phyloP scores from a whole-genome alignment of 2,797 vertebrate species.

The Dicrostonyx torquatus region DNA sequence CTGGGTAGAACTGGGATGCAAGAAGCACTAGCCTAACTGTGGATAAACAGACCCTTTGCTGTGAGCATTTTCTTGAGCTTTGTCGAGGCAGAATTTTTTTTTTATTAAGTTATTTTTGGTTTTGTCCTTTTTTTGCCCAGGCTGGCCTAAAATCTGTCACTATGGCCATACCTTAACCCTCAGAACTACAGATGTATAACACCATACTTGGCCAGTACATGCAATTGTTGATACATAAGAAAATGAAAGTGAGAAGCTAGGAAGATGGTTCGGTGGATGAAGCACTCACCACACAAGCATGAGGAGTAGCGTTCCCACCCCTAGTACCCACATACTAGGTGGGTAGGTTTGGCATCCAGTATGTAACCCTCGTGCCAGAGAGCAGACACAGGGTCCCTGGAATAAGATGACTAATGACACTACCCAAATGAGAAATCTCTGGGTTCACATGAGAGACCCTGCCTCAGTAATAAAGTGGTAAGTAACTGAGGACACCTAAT shows the following conservation, averaged over 20 bases:
- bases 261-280: neutral
- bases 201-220: neutral
- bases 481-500: neutral
- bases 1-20: neutral
- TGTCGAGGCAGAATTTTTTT: neutral
- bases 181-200: neutral
- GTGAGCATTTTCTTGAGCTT: neutral
- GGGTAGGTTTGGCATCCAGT: neutral
- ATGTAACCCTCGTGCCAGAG: neutral
- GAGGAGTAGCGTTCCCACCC: neutral
- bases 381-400: neutral
- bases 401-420: neutral
- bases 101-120: neutral
- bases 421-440: neutral
- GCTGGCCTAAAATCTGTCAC: neutral
- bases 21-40: neutral
- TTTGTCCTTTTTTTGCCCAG: too few relatives aligned
- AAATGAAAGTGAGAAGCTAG: neutral
- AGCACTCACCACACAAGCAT: neutral
- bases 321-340: neutral
- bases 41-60: constrained; percentile 10
- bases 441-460: neutral
- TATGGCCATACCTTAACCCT: neutral
- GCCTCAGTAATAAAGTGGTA: neutral
- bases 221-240: neutral